Percentiles rank a stretch among this genome's conserved stretches.
Evolutionary conservation across 2,797 vertebrate species (phyloP).

Genomic region (Parambassis ranga): DNA sequence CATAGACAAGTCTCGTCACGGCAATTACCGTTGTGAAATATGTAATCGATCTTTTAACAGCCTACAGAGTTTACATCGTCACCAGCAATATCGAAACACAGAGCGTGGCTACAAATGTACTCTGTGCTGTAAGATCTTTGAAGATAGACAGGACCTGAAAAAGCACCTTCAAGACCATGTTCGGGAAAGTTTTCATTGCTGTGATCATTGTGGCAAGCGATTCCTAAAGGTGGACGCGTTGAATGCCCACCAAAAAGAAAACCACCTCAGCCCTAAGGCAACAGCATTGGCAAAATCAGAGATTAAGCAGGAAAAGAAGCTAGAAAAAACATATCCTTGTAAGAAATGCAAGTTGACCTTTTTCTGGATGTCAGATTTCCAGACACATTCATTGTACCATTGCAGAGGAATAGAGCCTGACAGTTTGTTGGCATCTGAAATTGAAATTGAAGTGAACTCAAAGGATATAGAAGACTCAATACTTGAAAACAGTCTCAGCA

Average conservation of each 20-base stretch:
- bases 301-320: constrained; percentile 65
- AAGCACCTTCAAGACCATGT: constrained; percentile 78
- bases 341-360: constrained; percentile 79
- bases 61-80: constrained; percentile 76
- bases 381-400: constrained; percentile 71
- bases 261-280: constrained; percentile 53
- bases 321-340: constrained; percentile 79
- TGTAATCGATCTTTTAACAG: constrained; percentile 79
- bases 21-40: constrained; percentile 77
- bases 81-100: constrained; percentile 81
- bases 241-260: constrained; percentile 77
- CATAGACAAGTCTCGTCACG: constrained; percentile 45
- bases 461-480: constrained; percentile 39
- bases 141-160: constrained; percentile 72
- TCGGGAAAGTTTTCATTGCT: constrained; percentile 78
- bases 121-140: constrained; percentile 81
- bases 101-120: constrained; percentile 83
- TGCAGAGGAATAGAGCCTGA: constrained; percentile 65
- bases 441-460: constrained; percentile 46
- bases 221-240: constrained; percentile 79
- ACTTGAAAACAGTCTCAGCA: constrained; percentile 50
- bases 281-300: constrained; percentile 42
- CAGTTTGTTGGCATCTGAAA: constrained; percentile 36
- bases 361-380: constrained; percentile 85
- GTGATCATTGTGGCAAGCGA: constrained; percentile 80